Evolutionary conservation across 2,888 invertebrate genomes (phyloP).

Genomic region (Pherbina coryleti): DNA sequence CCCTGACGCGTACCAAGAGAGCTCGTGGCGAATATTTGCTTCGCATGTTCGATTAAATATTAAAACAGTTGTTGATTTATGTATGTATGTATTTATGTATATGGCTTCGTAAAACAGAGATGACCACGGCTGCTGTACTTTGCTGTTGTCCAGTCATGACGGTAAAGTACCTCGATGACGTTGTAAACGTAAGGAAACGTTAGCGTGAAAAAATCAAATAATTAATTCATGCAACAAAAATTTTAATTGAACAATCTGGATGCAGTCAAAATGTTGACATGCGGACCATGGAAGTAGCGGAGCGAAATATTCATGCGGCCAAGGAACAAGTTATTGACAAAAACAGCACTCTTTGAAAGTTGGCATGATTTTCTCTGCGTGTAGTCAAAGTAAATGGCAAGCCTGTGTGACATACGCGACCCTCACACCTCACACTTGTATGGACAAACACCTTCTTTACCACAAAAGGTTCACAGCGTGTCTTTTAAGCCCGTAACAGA

Average conservation of each 20-base stretch:
- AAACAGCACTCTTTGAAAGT: too few relatives aligned
- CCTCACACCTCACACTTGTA: too few relatives aligned
- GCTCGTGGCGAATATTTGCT: slow-evolving; percentile 1
- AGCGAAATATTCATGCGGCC: too few relatives aligned
- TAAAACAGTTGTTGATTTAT: slow-evolving; percentile 9
- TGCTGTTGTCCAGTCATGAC: background rate
- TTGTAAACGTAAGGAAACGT: background rate
- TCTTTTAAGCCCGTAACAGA: too few relatives aligned
- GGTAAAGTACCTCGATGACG: background rate
- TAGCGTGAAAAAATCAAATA: background rate
- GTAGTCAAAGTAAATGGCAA: too few relatives aligned
- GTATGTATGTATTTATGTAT: background rate
- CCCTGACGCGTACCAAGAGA: background rate
- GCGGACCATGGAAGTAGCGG: background rate
- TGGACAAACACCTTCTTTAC: too few relatives aligned
- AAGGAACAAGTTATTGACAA: too few relatives aligned
- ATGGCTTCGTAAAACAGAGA: background rate
- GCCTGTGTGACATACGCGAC: too few relatives aligned
- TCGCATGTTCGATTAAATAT: slow-evolving; percentile 18
- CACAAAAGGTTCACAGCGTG: too few relatives aligned
- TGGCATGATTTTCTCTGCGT: too few relatives aligned
- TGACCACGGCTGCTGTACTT: background rate
- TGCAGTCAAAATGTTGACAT: background rate
- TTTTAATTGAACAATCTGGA: slow-evolving; percentile 15
- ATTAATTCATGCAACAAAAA: slow-evolving; percentile 1